Evolutionary conservation across 2,113 vertebrate species (phyloP).

Genomic region (Petrocephalus microphthalmus): DNA sequence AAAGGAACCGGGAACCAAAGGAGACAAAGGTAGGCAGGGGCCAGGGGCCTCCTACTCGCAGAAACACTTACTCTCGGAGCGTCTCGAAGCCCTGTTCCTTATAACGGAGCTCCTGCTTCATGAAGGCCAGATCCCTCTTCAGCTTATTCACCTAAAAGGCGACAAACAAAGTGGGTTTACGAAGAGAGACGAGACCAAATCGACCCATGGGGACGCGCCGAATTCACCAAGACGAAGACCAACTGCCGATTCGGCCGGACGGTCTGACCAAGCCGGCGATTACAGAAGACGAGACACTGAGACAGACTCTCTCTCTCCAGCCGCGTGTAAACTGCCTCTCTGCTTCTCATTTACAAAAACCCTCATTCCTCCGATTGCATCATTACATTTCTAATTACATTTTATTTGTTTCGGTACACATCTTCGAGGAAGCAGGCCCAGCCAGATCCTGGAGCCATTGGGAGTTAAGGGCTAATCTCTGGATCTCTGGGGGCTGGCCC

Average conservation of each 20-base stretch:
- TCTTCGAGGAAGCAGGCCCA: background rate
- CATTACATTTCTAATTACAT: background rate
- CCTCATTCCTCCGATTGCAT: background rate
- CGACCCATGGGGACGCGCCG: no score
- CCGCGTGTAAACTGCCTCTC: background rate
- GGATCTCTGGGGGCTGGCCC: no score
- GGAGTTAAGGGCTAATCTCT: background rate
- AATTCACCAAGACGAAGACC: background rate
- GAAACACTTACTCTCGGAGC: slow-evolving; percentile 77
- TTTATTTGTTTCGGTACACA: background rate
- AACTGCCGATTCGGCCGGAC: background rate
- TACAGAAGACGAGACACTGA: background rate
- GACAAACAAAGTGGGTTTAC: background rate
- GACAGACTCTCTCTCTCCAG: background rate
- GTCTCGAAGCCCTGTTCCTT: slow-evolving; percentile 94
- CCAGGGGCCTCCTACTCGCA: background rate
- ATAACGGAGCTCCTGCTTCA: slow-evolving; percentile 89
- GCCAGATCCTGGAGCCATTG: background rate
- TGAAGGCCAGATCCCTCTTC: slow-evolving; percentile 88
- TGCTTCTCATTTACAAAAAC: background rate
- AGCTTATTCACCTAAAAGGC: slow-evolving; percentile 82
- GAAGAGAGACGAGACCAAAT: background rate
- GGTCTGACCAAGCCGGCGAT: background rate
- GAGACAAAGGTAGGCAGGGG: background rate
- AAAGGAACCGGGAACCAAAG: background rate